Percentiles rank a stretch among this genome's conserved stretches.
Conservation (phyloP, 2,113 vertebrate species). For the Toxostoma redivivum region DNA sequence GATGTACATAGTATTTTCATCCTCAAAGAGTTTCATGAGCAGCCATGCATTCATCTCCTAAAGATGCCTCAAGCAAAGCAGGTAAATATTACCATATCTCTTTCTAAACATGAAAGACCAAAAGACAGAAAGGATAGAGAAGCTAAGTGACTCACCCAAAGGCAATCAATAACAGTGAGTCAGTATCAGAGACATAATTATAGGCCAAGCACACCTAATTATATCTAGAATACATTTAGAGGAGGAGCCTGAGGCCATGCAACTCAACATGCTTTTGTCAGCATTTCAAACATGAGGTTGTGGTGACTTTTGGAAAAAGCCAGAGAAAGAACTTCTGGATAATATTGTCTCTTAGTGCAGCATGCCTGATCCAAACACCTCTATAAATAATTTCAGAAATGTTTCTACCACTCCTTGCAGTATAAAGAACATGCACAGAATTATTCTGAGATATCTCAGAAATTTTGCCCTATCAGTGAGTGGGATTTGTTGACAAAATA, state of each 20-base stretch:
- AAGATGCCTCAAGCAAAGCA: background rate
- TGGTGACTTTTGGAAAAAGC: background rate
- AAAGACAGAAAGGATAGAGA: background rate
- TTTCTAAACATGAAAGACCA: constrained; percentile 23
- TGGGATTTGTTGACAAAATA: constrained; percentile 30
- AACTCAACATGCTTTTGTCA: background rate
- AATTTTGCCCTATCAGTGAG: background rate
- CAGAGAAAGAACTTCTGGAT: background rate
- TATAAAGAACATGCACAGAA: background rate
- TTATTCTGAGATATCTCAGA: background rate
- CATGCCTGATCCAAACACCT: background rate
- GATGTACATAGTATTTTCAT: background rate
- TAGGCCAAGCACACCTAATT: background rate
- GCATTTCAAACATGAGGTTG: background rate
- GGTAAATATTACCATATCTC: background rate
- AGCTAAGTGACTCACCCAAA: background rate
- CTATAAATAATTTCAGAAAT: background rate
- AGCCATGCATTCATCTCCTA: background rate
- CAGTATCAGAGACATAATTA: constrained; percentile 47
- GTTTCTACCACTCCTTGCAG: background rate
- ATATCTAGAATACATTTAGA: background rate
- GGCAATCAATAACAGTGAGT: constrained; percentile 26
- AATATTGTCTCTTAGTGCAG: background rate
- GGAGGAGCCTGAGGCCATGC: background rate
- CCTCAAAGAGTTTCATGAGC: background rate